phyloP scores from a whole-genome alignment of 2,888 invertebrate species.

The Lapara coniferarum region DNA sequence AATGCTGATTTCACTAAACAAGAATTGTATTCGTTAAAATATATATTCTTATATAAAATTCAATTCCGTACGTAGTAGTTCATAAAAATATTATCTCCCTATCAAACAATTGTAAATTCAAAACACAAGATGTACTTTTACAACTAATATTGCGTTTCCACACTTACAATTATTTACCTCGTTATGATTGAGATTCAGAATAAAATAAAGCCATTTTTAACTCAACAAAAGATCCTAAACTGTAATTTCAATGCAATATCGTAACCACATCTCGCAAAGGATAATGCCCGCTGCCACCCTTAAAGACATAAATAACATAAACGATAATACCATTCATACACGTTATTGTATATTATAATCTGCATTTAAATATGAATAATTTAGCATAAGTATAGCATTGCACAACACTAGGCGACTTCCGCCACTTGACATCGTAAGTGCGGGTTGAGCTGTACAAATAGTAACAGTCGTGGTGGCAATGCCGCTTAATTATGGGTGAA shows the following conservation, averaged over 20 bases:
- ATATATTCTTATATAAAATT: too few relatives aligned
- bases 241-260: too few relatives aligned
- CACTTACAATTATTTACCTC: too few relatives aligned
- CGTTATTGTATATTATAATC: slow-evolving; percentile 9
- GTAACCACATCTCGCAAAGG: not conserved
- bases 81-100: too few relatives aligned
- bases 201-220: too few relatives aligned
- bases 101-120: too few relatives aligned
- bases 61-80: too few relatives aligned
- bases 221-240: too few relatives aligned
- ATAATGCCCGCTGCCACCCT: slow-evolving; percentile 10
- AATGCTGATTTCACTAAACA: slow-evolving; percentile 6
- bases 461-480: slow-evolving; percentile 27
- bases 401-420: slow-evolving; percentile 9
- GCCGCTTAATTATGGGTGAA: slow-evolving; percentile 25
- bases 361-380: slow-evolving; percentile 20
- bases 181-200: too few relatives aligned
- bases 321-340: slow-evolving; percentile 8
- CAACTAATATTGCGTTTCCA: too few relatives aligned
- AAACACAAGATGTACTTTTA: too few relatives aligned
- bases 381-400: slow-evolving; percentile 15
- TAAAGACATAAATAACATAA: slow-evolving; percentile 8
- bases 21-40: not conserved
- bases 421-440: slow-evolving; percentile 15
- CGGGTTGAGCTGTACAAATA: slow-evolving; percentile 14